Conservation (phyloP, 2,113 vertebrate species). For the Hyaena hyaena region DNA sequence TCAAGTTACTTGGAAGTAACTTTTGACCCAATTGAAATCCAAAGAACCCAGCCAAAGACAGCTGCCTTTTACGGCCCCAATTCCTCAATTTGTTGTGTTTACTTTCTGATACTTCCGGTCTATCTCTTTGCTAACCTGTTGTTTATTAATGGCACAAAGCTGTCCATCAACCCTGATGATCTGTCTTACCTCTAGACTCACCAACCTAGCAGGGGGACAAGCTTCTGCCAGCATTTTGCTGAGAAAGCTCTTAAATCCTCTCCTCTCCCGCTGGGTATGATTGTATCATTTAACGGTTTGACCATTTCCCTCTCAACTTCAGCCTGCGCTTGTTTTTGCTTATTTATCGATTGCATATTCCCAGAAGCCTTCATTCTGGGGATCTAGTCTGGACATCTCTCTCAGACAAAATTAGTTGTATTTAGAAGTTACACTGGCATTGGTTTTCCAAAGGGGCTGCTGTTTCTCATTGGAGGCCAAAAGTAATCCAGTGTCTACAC, state of each 20-base stretch:
- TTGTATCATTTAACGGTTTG: background rate
- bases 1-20: background rate
- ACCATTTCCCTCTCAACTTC: background rate
- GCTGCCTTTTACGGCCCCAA: background rate
- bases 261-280: background rate
- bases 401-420: background rate
- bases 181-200: background rate
- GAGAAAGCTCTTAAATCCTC: background rate
- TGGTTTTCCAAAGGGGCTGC: background rate
- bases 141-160: background rate
- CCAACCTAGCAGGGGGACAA: background rate
- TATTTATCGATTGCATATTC: background rate
- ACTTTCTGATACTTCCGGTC: background rate
- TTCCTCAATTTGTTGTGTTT: background rate
- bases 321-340: background rate
- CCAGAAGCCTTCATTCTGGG: background rate
- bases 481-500: background rate
- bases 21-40: background rate
- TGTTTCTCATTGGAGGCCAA: background rate
- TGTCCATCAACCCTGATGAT: background rate
- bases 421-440: background rate
- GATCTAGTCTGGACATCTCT: background rate
- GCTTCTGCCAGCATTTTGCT: background rate
- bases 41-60: background rate
- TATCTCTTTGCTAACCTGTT: background rate